Evolutionary conservation across 2,888 invertebrate genomes (phyloP).

Genomic region (Toxonevra muliebris): DNA sequence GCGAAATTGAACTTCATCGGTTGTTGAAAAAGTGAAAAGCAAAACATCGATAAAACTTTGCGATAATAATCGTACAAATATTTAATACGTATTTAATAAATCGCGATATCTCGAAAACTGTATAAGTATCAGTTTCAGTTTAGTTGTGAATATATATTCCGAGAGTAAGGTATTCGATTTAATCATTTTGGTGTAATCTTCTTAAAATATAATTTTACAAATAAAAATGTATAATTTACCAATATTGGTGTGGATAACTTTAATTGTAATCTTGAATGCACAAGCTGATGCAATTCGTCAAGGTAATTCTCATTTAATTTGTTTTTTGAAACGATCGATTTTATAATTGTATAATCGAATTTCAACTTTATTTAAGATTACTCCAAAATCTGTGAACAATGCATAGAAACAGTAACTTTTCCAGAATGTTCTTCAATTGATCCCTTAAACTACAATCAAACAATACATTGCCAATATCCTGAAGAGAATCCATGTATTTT

Average conservation of each 20-base stretch:
- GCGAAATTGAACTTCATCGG: too few relatives aligned
- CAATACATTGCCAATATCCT: conserved; percentile 17
- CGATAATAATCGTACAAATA: too few relatives aligned
- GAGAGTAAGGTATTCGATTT: not conserved
- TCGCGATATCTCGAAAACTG: too few relatives aligned
- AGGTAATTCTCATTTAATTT: conserved; percentile 22
- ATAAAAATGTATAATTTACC: conserved; percentile 20
- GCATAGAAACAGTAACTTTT: conserved; percentile 3
- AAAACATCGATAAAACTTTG: too few relatives aligned
- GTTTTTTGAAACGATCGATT: not conserved
- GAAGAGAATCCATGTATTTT: conserved; percentile 14
- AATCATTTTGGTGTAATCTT: too few relatives aligned
- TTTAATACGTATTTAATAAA: too few relatives aligned
- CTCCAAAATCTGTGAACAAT: conserved; percentile 18
- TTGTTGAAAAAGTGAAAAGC: too few relatives aligned
- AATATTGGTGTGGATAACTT: conserved; percentile 22
- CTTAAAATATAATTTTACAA: too few relatives aligned
- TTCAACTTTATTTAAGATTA: conserved; percentile 18
- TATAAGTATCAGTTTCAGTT: too few relatives aligned
- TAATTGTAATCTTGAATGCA: conserved; percentile 20
- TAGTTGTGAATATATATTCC: not conserved
- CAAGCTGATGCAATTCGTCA: conserved; percentile 10
- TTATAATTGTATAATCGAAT: not conserved
- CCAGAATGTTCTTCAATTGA: conserved; percentile 17
- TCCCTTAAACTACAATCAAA: conserved; percentile 1